Percentiles rank a stretch among this genome's conserved stretches.
phyloP scores from a whole-genome alignment of 2,797 vertebrate genomes.

The Botia kubotai region DNA sequence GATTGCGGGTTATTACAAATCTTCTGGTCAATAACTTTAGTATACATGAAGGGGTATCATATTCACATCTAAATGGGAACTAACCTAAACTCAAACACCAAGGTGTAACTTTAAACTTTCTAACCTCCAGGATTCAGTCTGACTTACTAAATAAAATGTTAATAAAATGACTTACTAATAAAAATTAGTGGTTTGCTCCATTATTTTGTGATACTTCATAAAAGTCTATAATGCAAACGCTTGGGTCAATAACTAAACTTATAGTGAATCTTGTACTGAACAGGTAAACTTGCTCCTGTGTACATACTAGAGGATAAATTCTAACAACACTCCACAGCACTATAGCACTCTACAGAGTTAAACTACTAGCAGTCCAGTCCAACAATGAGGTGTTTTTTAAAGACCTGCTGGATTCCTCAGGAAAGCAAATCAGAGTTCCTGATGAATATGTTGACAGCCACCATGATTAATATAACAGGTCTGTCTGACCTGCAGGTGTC shows the following conservation, averaged over 20 bases:
- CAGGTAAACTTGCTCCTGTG: not conserved
- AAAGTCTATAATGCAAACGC: too few species aligned
- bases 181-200: too few species aligned
- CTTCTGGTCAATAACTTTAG: not conserved
- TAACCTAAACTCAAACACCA: not conserved
- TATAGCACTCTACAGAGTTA: too few species aligned
- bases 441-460: not conserved
- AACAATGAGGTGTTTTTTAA: not conserved
- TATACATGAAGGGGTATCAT: not conserved
- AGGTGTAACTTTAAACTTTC: too few species aligned
- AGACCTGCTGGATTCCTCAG: not conserved
- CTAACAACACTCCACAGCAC: not conserved
- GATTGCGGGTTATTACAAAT: too few species aligned
- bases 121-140: too few species aligned
- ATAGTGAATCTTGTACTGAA: not conserved
- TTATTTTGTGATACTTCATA: too few species aligned
- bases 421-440: not conserved
- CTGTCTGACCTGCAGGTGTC: not conserved
- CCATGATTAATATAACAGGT: not conserved
- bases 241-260: too few species aligned
- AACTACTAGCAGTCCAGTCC: not conserved
- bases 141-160: too few species aligned
- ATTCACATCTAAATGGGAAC: not conserved
- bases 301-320: not conserved
- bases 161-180: too few species aligned